Evolutionary conservation across 23 tunicate genomes (phyloP).

Genomic region (Trididemnum miniatum): DNA sequence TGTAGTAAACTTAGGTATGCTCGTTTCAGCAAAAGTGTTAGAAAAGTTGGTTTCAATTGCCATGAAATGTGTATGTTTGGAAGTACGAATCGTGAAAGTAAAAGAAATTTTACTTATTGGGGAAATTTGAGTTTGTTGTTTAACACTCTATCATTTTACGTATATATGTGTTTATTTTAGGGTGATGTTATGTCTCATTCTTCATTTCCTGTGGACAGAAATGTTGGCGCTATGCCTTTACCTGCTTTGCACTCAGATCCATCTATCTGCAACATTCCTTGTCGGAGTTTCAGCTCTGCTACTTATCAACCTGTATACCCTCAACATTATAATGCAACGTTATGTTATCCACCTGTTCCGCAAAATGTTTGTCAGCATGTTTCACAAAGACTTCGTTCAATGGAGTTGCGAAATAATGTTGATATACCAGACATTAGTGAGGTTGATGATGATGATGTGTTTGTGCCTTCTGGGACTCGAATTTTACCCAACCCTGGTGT

Average conservation of each 20-base stretch:
- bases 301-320: constrained; percentile 36
- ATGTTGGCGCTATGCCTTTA: background rate
- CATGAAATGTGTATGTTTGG: too few species aligned
- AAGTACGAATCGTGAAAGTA: too few species aligned
- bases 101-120: background rate
- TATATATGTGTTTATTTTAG: too few species aligned
- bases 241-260: background rate
- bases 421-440: background rate
- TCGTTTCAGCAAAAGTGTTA: too few species aligned
- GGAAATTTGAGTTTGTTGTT: background rate
- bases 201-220: background rate
- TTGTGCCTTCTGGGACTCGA: constrained; percentile 1
- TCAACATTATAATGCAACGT: background rate
- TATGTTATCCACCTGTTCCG: background rate
- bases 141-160: background rate
- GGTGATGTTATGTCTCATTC: background rate
- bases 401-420: background rate
- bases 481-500: background rate
- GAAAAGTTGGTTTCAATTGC: too few species aligned
- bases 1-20: too few species aligned
- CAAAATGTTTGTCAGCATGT: constrained; percentile 1
- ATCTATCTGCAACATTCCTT: background rate
- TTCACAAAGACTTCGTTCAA: background rate
- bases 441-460: constrained; percentile 48
- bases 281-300: constrained; percentile 33